Evolutionary conservation across 2,797 vertebrate genomes (phyloP).

Genomic region (Hippocampus kuda): DNA sequence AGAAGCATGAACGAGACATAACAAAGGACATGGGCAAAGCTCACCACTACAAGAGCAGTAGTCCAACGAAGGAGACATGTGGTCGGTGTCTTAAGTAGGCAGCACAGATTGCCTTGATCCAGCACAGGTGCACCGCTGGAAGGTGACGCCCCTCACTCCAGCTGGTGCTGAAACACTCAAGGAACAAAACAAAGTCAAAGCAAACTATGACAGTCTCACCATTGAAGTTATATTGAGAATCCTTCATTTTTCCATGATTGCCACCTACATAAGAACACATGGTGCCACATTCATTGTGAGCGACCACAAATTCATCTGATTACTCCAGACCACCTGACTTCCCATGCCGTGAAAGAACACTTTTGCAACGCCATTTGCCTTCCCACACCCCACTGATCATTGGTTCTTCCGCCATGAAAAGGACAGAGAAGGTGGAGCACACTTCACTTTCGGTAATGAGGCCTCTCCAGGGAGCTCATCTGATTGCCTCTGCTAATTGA

Average conservation of each 20-base stretch:
- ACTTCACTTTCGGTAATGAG: constrained; percentile 26
- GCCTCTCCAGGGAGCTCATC: constrained; percentile 46
- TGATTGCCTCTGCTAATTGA: constrained; percentile 70
- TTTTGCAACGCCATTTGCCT: not conserved
- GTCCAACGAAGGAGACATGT: too few relatives aligned
- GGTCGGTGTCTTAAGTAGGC: too few relatives aligned
- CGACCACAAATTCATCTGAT: not conserved
- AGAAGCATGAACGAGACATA: too few relatives aligned
- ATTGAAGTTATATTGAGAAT: not conserved
- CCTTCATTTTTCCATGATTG: not conserved
- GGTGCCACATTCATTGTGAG: not conserved
- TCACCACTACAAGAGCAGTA: too few relatives aligned
- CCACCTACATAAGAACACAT: not conserved
- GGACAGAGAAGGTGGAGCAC: constrained; percentile 43
- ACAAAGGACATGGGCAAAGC: too few relatives aligned
- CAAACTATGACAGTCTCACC: too few relatives aligned
- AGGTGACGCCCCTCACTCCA: too few relatives aligned
- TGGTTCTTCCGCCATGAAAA: constrained; percentile 45
- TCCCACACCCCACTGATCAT: constrained; percentile 27
- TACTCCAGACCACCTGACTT: not conserved
- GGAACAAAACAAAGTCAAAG: too few relatives aligned
- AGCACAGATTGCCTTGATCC: too few relatives aligned
- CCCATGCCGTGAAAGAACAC: not conserved
- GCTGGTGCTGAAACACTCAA: too few relatives aligned
- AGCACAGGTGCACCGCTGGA: too few relatives aligned